Evolutionary conservation across 2,888 invertebrate genomes (phyloP).

Genomic region (Bursaphelenchus okinawaensis): DNA sequence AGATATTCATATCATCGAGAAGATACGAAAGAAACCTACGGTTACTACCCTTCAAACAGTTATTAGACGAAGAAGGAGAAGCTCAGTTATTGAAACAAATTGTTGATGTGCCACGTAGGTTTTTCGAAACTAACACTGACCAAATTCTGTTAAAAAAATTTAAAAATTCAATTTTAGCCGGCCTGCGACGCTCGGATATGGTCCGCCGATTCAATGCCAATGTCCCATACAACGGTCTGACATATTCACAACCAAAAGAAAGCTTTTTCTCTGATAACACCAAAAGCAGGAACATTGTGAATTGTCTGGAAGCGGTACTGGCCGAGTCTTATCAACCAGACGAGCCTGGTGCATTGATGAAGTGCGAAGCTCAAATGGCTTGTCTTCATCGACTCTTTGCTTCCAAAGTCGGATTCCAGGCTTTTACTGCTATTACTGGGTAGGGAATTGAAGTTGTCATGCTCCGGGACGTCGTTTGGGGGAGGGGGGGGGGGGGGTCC

Average conservation of each 20-base stretch:
- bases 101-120: conserved; percentile 45
- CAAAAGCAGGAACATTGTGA: conserved; percentile 90
- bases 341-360: conserved; percentile 65
- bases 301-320: conserved; percentile 78
- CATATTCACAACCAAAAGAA: conserved; percentile 90
- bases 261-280: conserved; percentile 75
- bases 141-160: conserved; percentile 28
- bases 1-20: conserved; percentile 62
- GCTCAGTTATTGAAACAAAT: conserved; percentile 76
- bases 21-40: conserved; percentile 77
- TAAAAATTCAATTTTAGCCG: conserved; percentile 59
- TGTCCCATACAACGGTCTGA: conserved; percentile 90
- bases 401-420: conserved; percentile 93
- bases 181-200: conserved; percentile 71
- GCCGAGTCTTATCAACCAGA: conserved; percentile 62
- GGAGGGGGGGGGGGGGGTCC: no score
- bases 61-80: conserved; percentile 92
- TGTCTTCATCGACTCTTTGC: conserved; percentile 85
- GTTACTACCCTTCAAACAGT: conserved; percentile 74
- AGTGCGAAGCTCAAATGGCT: conserved; percentile 82
- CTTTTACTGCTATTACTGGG: conserved; percentile 60
- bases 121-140: conserved; percentile 43
- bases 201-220: conserved; percentile 93
- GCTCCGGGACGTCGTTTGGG: not conserved
- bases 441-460: no score